Conservation (phyloP, 2,113 vertebrate genomes). For the Mastomys coucha region DNA sequence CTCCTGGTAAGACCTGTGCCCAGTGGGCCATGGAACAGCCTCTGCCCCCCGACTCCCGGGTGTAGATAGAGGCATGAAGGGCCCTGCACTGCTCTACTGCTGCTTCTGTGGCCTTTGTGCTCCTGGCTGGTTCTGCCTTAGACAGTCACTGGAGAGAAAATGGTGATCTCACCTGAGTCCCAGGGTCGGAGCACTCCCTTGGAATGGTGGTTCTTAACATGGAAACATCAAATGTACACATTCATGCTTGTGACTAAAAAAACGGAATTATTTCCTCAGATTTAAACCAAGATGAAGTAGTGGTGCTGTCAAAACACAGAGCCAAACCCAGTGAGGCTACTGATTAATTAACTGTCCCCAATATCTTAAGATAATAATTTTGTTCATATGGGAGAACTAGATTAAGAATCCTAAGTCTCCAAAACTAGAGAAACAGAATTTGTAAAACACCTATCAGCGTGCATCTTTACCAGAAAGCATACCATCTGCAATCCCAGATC, state of each 20-base stretch:
- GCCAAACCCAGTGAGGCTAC: not conserved
- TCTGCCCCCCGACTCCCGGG: no score
- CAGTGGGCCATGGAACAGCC: no score
- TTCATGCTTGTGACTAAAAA: conserved; percentile 2
- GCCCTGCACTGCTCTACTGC: no score
- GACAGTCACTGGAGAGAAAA: no score
- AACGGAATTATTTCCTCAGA: not conserved
- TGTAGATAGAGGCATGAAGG: no score
- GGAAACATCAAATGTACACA: not conserved
- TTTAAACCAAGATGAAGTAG: not conserved
- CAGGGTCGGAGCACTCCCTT: no score
- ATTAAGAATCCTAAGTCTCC: not conserved
- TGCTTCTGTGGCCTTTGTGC: no score
- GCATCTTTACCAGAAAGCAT: not conserved
- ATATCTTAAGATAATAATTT: conserved; percentile 31
- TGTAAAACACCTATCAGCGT: not conserved
- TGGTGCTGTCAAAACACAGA: not conserved
- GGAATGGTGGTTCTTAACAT: not conserved
- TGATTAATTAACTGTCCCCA: not conserved
- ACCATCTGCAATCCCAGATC: not conserved
- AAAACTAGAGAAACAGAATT: not conserved
- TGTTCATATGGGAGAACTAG: not conserved
- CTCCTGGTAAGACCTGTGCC: no score
- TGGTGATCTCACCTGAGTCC: no score
- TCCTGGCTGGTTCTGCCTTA: no score